These are phyloP conservation scores for Schizopygopsis pylzovi DNA, from an alignment of 2,797 vertebrate species.

Conservation along the genomic window DNA sequence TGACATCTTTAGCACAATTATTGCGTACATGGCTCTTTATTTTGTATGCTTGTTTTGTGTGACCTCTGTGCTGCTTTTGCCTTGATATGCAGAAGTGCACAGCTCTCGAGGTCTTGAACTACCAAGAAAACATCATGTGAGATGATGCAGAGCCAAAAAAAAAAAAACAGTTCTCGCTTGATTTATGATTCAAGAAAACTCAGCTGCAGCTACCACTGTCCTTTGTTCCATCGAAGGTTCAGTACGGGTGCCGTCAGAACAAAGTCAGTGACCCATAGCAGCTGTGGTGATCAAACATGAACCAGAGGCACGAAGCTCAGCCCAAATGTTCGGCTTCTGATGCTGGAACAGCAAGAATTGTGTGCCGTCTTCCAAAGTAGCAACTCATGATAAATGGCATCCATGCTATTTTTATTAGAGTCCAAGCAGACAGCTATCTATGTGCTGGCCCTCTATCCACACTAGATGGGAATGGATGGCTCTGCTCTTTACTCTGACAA, in stretches of 20 bases:
- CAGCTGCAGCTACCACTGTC: constrained; percentile 5
- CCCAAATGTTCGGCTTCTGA: constrained; percentile 31
- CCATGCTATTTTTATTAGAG: constrained; percentile 55
- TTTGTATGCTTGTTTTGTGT: background rate
- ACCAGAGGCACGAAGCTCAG: constrained; percentile 6
- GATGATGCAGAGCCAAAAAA: constrained; percentile 16
- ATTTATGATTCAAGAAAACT: constrained; percentile 39
- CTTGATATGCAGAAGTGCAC: background rate
- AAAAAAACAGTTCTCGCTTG: constrained; percentile 26
- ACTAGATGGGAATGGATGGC: constrained; percentile 50
- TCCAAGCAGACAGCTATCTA: constrained; percentile 54
- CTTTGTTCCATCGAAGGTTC: constrained; percentile 26
- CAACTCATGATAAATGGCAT: constrained; percentile 48
- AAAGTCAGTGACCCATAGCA: constrained; percentile 35
- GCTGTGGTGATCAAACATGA: constrained; percentile 45
- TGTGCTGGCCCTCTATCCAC: constrained; percentile 58
- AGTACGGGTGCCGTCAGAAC: constrained; percentile 9
- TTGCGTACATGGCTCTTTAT: background rate
- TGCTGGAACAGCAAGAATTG: constrained; percentile 33
- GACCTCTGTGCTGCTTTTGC: background rate
- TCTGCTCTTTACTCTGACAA: constrained; percentile 53
- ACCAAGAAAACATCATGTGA: constrained; percentile 8
- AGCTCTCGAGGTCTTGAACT: constrained; percentile 23
- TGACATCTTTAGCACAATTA: background rate
- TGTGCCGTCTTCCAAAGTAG: constrained; percentile 1